Evolutionary conservation across 1,140 invertebrate genomes (phyloP).

Genomic region (Hyposmocoma kahamanoa): DNA sequence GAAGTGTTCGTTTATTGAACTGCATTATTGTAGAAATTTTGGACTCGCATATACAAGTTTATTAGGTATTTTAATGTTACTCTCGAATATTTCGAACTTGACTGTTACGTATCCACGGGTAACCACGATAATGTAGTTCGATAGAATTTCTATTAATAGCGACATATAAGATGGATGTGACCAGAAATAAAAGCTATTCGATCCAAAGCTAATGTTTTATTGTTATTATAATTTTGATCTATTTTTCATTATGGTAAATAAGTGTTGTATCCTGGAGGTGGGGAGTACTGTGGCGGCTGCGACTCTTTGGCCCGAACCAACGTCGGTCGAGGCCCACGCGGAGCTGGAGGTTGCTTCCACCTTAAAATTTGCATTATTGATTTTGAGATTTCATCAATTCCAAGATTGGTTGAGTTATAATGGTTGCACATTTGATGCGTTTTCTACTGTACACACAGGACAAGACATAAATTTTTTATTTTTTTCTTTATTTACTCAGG

Average conservation of each 20-base stretch:
- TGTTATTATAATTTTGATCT: not conserved
- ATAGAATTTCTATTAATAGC: constrained; percentile 38
- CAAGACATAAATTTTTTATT: too few species aligned
- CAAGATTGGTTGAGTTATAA: too few species aligned
- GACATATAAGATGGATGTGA: constrained; percentile 51
- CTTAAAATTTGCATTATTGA: too few species aligned
- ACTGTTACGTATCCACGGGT: constrained; percentile 39
- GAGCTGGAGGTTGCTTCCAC: constrained; percentile 50
- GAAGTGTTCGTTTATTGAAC: constrained; percentile 50
- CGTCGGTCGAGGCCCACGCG: constrained; percentile 23
- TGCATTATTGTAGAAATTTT: constrained; percentile 52
- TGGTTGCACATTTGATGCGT: too few species aligned
- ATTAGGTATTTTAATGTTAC: constrained; percentile 34
- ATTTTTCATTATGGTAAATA: constrained; percentile 34
- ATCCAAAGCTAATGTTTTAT: not conserved
- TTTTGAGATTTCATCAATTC: too few species aligned
- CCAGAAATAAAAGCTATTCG: constrained; percentile 25
- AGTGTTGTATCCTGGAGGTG: constrained; percentile 45
- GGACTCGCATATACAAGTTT: constrained; percentile 18
- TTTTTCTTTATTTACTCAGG: too few species aligned
- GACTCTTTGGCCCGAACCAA: constrained; percentile 33
- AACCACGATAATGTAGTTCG: constrained; percentile 52
- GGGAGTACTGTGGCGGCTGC: constrained; percentile 46
- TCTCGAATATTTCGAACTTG: constrained; percentile 55
- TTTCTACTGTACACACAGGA: too few species aligned